A percentile compares a stretch with the other conserved stretches of the same genome.
Conservation (phyloP, 92 coral and sea anemone species). For the Ricordea florida region DNA sequence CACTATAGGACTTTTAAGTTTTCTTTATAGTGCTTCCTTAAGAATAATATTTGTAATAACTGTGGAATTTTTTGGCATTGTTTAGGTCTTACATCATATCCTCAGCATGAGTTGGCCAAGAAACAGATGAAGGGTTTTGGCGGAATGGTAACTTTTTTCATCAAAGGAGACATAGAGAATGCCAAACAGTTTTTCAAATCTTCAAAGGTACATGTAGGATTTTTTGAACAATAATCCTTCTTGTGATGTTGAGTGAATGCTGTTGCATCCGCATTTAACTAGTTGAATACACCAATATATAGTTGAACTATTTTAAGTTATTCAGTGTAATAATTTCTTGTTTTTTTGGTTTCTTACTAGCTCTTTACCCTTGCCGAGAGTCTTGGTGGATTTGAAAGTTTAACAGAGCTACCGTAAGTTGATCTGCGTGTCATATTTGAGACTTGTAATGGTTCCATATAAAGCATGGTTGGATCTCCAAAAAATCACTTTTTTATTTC, state of each 20-base stretch:
- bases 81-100: constrained; percentile 84
- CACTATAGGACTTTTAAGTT: too few relatives aligned
- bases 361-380: constrained; percentile 96
- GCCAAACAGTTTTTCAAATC: constrained; percentile 80
- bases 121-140: constrained; percentile 97
- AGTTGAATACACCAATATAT: too few relatives aligned
- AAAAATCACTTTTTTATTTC: too few relatives aligned
- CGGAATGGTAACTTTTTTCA: constrained; percentile 96
- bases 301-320: too few relatives aligned
- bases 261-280: too few relatives aligned
- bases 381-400: constrained; percentile 96
- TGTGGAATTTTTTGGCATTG: too few relatives aligned
- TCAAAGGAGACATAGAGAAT: constrained; percentile 84
- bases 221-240: background rate
- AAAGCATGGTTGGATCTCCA: too few relatives aligned
- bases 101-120: constrained; percentile 97
- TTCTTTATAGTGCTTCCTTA: background rate
- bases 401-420: constrained; percentile 96
- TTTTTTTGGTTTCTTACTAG: constrained; percentile 33
- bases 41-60: background rate
- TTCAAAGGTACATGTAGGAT: constrained; percentile 66
- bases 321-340: background rate
- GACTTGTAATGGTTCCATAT: too few relatives aligned
- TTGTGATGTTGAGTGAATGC: background rate
- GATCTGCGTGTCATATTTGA: background rate